Conservation (phyloP, 1,140 invertebrate genomes). For the Maniola jurtina region DNA sequence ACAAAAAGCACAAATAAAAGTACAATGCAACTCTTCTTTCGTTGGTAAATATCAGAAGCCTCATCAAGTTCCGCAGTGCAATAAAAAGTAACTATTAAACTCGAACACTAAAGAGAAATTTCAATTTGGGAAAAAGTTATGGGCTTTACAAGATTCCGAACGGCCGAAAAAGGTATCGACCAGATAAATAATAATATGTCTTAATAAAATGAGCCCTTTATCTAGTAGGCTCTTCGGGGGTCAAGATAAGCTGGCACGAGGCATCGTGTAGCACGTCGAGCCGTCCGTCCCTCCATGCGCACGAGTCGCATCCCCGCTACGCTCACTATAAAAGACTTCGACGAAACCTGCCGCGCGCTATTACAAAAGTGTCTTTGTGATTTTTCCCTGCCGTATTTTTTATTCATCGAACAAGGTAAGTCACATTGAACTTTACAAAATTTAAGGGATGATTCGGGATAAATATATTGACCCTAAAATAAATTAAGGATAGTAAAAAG, state of each 20-base stretch:
- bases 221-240: slow-evolving; percentile 12
- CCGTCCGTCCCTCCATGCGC: slow-evolving; percentile 49
- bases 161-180: slow-evolving; percentile 3
- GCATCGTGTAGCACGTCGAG: slow-evolving; percentile 5
- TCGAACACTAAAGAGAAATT: slow-evolving; percentile 1
- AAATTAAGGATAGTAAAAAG: slow-evolving; percentile 19
- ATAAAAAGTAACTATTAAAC: neutral
- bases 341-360: slow-evolving; percentile 70
- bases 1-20: too few relatives aligned
- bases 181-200: slow-evolving; percentile 3
- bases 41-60: neutral
- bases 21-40: neutral
- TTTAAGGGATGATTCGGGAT: slow-evolving; percentile 49
- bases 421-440: slow-evolving; percentile 43
- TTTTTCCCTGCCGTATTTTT: slow-evolving; percentile 68
- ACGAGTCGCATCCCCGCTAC: slow-evolving; percentile 66
- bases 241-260: slow-evolving; percentile 16
- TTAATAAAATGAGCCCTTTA: slow-evolving; percentile 16
- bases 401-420: slow-evolving; percentile 63
- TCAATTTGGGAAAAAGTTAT: neutral
- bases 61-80: neutral
- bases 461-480: slow-evolving; percentile 1
- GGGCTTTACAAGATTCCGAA: neutral
- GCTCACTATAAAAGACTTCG: slow-evolving; percentile 67
- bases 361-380: slow-evolving; percentile 74